Evolutionary conservation across 2,888 invertebrate species (phyloP), one percentile per base, ranked within the genome.

Genomic region (Aleiodes alternator): DNA sequence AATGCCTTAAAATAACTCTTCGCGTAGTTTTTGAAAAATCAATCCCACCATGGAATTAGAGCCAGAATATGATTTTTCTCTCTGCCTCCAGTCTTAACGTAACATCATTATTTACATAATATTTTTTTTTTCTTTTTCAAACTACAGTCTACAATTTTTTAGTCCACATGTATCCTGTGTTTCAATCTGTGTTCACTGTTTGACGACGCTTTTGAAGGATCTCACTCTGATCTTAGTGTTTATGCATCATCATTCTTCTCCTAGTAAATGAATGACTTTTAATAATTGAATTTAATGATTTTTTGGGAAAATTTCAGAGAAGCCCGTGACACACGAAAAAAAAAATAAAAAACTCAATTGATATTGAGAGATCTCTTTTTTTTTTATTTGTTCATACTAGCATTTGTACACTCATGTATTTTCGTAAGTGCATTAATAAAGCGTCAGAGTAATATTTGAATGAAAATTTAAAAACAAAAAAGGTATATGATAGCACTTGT

Each of bases 321-420:
- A 43, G 11, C 43, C 43, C 7, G 43, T 9, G 43, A 23, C 23
- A 23, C 1, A 23, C 23, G 23, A 23, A 23, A 23, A 23, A 23
- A 23, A 23, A 23, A 43, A 3, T 1, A 8, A 43, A 43, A 43
- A 43, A 43, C 43, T 59, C 34, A 59, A 59, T 8, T 9, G 34
- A 12, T 43, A 6, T n/a, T 12, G 59, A 23, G 9, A 64, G 57
- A 23, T 71, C 48, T 48, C 48, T 57, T n/a, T 48, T 43, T 48
- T 43, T 8, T 38, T 51, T 34, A 16, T 61, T 56, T 12, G 50
- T 14, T 64, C 48, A 64, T 43, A 16, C 48, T 84, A 83, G 82
- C 85, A 86, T 84, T 86, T 86, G 84, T 86, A 84, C 86, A 84
- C 82, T 84, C 84, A 85, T 88, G 88, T 88, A 88, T 87, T 87